These are phyloP conservation scores for Amiota mariae DNA, from an alignment of 2,888 invertebrate species.

Conservation along the genomic window DNA sequence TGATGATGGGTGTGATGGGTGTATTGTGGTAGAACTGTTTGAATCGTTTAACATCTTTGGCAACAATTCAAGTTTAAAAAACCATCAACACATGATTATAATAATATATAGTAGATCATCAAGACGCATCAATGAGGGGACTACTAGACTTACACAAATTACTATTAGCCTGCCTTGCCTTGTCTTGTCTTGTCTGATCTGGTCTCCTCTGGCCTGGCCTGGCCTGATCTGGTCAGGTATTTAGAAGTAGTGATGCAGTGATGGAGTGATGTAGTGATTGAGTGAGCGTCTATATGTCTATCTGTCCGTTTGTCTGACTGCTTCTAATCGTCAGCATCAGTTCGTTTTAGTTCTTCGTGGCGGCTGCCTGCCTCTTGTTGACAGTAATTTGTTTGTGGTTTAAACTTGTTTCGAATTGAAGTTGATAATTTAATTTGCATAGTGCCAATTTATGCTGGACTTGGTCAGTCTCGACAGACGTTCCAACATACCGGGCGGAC, in stretches of 20 bases:
- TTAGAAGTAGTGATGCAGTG: too few relatives aligned
- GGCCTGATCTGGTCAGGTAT: too few relatives aligned
- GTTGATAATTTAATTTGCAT: constrained; percentile 70
- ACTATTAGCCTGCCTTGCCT: constrained; percentile 8
- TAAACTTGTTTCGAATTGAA: constrained; percentile 59
- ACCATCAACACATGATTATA: constrained; percentile 68
- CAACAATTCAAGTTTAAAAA: constrained; percentile 54
- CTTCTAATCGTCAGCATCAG: constrained; percentile 29
- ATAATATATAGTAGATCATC: constrained; percentile 54
- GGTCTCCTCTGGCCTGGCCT: too few relatives aligned
- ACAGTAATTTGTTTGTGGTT: constrained; percentile 65
- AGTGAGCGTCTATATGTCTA: too few relatives aligned
- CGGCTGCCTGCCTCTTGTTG: constrained; percentile 45
- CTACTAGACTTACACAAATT: constrained; percentile 60
- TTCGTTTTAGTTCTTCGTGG: background rate
- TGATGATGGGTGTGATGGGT: too few relatives aligned
- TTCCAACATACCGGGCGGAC: background rate
- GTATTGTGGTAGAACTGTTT: too few relatives aligned
- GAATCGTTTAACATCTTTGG: too few relatives aligned
- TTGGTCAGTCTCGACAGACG: background rate
- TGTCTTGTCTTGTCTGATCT: too few relatives aligned
- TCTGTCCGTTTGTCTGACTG: constrained; percentile 8
- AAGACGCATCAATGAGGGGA: too few relatives aligned
- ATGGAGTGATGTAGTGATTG: background rate
- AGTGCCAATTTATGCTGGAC: constrained; percentile 67